A percentile compares a stretch with the other conserved stretches of the same genome.
Conservation (phyloP, 64 coral and sea anemone species). For the Trachythela sp. region DNA sequence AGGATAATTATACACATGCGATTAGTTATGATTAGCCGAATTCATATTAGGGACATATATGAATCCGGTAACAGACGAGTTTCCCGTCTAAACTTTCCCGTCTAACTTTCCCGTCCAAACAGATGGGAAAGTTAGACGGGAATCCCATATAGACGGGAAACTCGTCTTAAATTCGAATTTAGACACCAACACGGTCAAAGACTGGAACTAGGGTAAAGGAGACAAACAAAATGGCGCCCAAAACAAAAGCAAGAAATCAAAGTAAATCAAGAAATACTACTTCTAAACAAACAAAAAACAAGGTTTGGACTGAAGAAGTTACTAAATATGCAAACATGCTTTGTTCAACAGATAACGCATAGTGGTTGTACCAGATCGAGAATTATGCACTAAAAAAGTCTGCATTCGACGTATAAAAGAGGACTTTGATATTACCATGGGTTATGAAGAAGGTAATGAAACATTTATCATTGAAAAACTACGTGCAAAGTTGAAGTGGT, state of each 20-base stretch:
- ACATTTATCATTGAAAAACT: constrained; percentile 39
- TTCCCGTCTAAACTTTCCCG: not conserved
- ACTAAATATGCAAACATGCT: constrained; percentile 49
- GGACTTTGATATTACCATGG: constrained; percentile 31
- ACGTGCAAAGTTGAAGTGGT: constrained; percentile 38
- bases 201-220: not conserved
- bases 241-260: not conserved
- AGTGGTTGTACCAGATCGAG: constrained; percentile 19
- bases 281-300: not conserved
- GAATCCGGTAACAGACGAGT: not conserved
- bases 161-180: not conserved
- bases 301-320: constrained; percentile 43
- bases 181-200: not conserved
- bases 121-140: not conserved
- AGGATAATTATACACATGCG: too few relatives aligned
- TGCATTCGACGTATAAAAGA: constrained; percentile 39
- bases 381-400: constrained; percentile 40
- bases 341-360: constrained; percentile 17
- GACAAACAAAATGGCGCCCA: not conserved
- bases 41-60: too few relatives aligned
- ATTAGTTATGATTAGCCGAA: too few relatives aligned
- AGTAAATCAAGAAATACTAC: not conserved
- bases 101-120: not conserved
- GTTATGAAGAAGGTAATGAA: constrained; percentile 6
- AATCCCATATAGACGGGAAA: not conserved